Percentiles rank a stretch among this genome's conserved stretches.
Evolutionary conservation across 2,113 vertebrate species (phyloP).

Genomic region (Eulemur rufifrons): DNA sequence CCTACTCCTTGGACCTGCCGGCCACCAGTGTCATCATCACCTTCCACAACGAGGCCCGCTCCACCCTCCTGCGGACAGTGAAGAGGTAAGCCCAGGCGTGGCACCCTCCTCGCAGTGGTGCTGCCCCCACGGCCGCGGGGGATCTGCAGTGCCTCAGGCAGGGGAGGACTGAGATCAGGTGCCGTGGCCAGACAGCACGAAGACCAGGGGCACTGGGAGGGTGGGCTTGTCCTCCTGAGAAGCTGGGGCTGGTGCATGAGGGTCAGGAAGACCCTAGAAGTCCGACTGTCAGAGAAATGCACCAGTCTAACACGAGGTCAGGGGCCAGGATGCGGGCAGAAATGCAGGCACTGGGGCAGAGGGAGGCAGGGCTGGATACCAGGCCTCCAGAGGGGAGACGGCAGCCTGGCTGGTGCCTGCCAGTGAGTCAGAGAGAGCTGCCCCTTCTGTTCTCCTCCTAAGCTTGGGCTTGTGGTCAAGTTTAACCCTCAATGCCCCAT

Average conservation of each 20-base stretch:
- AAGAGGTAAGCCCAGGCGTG: conserved; percentile 87
- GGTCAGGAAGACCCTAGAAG: not conserved
- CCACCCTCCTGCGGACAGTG: conserved; percentile 95
- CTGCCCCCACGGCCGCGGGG: accelerated
- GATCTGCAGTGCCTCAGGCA: not conserved
- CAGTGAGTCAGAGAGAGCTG: not conserved
- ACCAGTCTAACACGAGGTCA: not conserved
- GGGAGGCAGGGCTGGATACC: not conserved
- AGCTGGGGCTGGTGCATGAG: not conserved
- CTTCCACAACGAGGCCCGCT: conserved; percentile 98
- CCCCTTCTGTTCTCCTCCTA: not conserved
- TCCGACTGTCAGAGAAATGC: not conserved
- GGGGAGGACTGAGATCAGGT: not conserved
- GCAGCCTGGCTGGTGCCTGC: not conserved
- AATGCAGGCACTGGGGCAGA: not conserved
- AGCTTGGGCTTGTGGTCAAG: not conserved
- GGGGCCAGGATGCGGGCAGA: not conserved
- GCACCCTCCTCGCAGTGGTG: accelerated
- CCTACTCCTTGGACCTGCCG: conserved; percentile 90
- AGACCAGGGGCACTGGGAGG: not conserved
- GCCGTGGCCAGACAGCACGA: accelerated
- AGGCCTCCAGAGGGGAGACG: not conserved
- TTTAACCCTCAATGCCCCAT: not conserved
- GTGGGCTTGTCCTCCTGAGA: not conserved
- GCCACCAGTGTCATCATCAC: conserved; percentile 96